Conservation (phyloP, 2,113 vertebrate species). For the Talpa occidentalis region DNA sequence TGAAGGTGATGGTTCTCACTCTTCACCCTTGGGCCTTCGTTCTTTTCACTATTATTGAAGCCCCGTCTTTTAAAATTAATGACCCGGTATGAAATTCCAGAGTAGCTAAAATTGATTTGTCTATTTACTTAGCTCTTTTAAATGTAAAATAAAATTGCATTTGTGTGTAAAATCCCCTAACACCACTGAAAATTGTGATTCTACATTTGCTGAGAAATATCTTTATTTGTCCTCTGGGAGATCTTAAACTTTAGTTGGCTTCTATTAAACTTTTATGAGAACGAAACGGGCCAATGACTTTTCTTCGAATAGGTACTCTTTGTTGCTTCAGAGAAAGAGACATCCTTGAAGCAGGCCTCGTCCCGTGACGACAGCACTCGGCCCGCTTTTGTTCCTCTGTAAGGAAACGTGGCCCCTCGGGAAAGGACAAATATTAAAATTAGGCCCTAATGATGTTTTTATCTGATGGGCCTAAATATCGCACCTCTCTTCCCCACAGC, state of each 20-base stretch:
- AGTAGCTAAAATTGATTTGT: constrained; percentile 67
- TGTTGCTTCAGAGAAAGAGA: constrained; percentile 46
- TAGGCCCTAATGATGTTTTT: not conserved
- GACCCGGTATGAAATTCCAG: constrained; percentile 64
- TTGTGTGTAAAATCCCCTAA: constrained; percentile 67
- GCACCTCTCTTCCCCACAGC: not conserved
- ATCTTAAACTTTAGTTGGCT: constrained; percentile 64
- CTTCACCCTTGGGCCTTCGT: constrained; percentile 61
- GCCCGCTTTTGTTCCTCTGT: too few relatives aligned
- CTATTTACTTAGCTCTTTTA: constrained; percentile 70
- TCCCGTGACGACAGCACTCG: too few relatives aligned
- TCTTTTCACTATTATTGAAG: constrained; percentile 67
- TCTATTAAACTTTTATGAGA: constrained; percentile 74
- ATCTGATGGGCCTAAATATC: not conserved
- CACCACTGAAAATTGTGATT: constrained; percentile 52
- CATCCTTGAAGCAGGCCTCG: constrained; percentile 12
- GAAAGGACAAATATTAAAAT: not conserved
- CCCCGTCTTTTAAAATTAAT: constrained; percentile 72
- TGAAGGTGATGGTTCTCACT: constrained; percentile 63
- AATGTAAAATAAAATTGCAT: constrained; percentile 76
- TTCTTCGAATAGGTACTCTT: constrained; percentile 53
- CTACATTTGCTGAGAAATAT: constrained; percentile 67
- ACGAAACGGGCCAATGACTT: constrained; percentile 52
- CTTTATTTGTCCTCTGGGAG: constrained; percentile 69
- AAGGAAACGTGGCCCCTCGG: not conserved